Evolutionary conservation across 1,140 invertebrate genomes (phyloP), one percentile per base, ranked within the genome.

Genomic region (Ruditapes philippinarum): DNA sequence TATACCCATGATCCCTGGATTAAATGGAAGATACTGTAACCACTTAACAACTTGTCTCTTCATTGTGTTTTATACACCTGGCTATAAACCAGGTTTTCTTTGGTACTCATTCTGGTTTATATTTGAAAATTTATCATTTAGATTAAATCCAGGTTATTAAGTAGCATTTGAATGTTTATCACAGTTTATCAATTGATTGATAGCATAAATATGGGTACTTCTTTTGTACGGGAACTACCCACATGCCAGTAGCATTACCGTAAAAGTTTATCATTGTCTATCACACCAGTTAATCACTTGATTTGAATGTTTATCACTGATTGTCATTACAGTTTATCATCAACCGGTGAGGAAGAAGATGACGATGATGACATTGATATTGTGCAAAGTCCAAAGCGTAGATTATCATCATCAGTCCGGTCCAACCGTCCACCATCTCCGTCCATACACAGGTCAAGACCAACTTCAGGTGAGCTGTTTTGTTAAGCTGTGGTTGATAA

Each of bases 271-370:
- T 49, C 54, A 57, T 5, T 57, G 54, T 11, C 68, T n/a, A 25
- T 36, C 54, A 33, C 60, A 80, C 14, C 60, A 88, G 85, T 5
- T 70, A 80, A 45, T 88, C 85, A 54, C 28, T n/a, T n/a, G n/a
- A n/a, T n/a, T n/a, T n/a, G n/a, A 78, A 78, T n/a, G 4, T 2
- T 14, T 79, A 79, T 49, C 54, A 57, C 17, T 57, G 54, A n/a
- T 82, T n/a, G 12, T 36, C 54, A 33, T 76, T 88, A 12, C 60
- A 88, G 85, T 5, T 70, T 88, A 45, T 88, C 85, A 54, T 88
- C 85, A 54, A 49, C 76, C 22, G 74, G 76, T 1, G 74, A 88
- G 7, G 85, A 88, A 38, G 85, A 88, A 36, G 51, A 78, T 79
- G 84, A 87, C 40, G 83, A 86, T 54, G 68, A 74, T 51, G 85